Percentiles rank a stretch among this genome's conserved stretches.
Conservation (phyloP, 2,113 vertebrate genomes). For the Protobothrops flavoviridis region DNA sequence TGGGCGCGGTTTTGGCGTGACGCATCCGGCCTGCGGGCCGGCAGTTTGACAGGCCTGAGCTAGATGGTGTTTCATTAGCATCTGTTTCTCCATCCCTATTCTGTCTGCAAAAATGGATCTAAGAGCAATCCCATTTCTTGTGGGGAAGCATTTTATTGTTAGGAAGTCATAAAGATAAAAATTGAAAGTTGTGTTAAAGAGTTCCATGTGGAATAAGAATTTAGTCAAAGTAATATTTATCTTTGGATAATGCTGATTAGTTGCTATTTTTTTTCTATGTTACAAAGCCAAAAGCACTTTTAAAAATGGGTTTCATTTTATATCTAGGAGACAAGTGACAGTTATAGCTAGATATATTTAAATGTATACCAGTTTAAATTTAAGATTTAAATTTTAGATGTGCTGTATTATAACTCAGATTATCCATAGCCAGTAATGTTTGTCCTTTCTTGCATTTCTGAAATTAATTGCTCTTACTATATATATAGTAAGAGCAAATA, state of each 20-base stretch:
- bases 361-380: neutral
- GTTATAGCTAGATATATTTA: neutral
- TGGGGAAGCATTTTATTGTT: neutral
- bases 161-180: neutral
- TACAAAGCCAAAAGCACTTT: neutral
- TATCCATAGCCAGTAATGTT: neutral
- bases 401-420: neutral
- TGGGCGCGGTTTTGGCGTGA: no score
- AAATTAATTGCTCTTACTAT: neutral
- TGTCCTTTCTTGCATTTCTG: neutral
- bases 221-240: neutral
- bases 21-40: accelerated
- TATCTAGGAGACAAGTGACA: neutral
- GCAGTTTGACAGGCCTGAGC: no score
- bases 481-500: no score
- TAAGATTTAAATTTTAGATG: neutral
- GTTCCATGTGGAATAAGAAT: neutral
- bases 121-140: neutral
- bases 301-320: neutral
- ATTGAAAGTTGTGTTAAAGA: neutral
- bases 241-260: neutral
- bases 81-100: neutral
- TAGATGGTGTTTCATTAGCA: neutral
- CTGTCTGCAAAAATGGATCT: neutral
- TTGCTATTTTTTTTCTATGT: neutral